A percentile compares a stretch with the other conserved stretches of the same genome.
Conservation (phyloP, 2,888 invertebrate genomes). For the Lissocephala sabroskyi region DNA sequence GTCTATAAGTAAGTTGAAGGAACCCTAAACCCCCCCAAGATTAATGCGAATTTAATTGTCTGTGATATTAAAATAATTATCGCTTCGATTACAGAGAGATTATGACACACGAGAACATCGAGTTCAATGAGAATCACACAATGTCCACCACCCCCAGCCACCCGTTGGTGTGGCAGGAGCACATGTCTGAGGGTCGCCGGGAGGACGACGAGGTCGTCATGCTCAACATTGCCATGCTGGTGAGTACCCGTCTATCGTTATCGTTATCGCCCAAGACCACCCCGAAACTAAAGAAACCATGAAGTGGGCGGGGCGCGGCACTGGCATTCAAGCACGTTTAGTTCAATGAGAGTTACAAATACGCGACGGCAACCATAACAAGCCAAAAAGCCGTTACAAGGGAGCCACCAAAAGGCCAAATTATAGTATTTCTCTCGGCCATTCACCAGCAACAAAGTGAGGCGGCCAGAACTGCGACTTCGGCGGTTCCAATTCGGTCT, state of each 20-base stretch:
- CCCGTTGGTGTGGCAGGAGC: slow-evolving; percentile 83
- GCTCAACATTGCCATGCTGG: slow-evolving; percentile 88
- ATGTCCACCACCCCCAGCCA: slow-evolving; percentile 80
- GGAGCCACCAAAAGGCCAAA: too few relatives aligned
- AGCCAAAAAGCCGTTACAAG: slow-evolving; percentile 5
- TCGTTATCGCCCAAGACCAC: too few relatives aligned
- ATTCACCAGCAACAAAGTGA: slow-evolving; percentile 40
- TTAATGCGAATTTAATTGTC: too few relatives aligned
- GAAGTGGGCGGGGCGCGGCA: not conserved
- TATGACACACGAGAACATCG: slow-evolving; percentile 79
- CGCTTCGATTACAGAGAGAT: slow-evolving; percentile 76
- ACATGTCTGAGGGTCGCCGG: slow-evolving; percentile 81
- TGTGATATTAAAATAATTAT: not conserved
- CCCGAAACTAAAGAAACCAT: slow-evolving; percentile 7
- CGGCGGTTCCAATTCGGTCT: too few relatives aligned
- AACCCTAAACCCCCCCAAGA: not conserved
- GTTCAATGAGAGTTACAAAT: slow-evolving; percentile 54
- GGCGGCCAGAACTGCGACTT: too few relatives aligned
- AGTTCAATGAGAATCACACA: slow-evolving; percentile 84
- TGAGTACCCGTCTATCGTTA: slow-evolving; percentile 73
- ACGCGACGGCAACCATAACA: slow-evolving; percentile 16
- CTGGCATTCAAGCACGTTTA: slow-evolving; percentile 17
- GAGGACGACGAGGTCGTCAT: slow-evolving; percentile 84
- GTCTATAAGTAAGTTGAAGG: slow-evolving; percentile 83
- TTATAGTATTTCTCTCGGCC: too few relatives aligned